Evolutionary conservation across 92 coral and sea anemone species (phyloP), one percentile per base, ranked within the genome.

Genomic region (Epizoanthus fatuus): DNA sequence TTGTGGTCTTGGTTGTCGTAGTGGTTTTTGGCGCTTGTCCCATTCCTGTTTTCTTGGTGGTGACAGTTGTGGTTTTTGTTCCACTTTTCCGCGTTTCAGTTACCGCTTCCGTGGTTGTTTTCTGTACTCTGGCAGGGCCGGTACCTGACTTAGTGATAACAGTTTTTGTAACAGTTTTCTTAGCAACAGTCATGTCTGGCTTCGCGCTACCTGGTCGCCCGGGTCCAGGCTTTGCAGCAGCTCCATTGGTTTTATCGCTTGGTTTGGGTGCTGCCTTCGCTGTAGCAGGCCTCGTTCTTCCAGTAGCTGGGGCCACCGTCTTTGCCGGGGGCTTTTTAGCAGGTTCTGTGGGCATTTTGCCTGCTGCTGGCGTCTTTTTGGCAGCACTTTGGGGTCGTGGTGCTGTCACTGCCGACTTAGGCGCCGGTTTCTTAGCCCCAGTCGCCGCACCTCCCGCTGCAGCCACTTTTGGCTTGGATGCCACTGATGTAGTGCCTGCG

Each of bases 11-110:
- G 64, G 67, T 75, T 65, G 87, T 81, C 52, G 79, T 53, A 15
- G 81, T 55, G 29, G 81, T 56, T 84, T 86, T 86, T 35, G 69
- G 84, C n/a, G 84, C 51, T 47, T 83, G 64, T 19, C 60, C 79
- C 29, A 74, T 75, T 7, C 81, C 77, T 12, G 74, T 67, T 75
- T 66, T 86, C 51, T 66, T 86, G 35, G 78, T 67, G 20, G 85
- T 72, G 29, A 71, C 74, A 6, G 84, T 86, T 11, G 67, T 74
- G 60, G 63, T 63, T 84, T 72, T 84, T 63, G 56, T 40, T 69
- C 66, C 72, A 32, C 70, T 7, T 8, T 12, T 25, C 5, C 19
- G 53, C 59, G 74, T 86, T 52, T 68, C 66, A 5, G 16, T 66
- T 38, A 67, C 53, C 15, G 51, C 71, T 58, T 69, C 75, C 2